Base-by-base conservation (phyloP, 2,113 vertebrate genomes). In the Rhizomys pruinosus region DNA sequence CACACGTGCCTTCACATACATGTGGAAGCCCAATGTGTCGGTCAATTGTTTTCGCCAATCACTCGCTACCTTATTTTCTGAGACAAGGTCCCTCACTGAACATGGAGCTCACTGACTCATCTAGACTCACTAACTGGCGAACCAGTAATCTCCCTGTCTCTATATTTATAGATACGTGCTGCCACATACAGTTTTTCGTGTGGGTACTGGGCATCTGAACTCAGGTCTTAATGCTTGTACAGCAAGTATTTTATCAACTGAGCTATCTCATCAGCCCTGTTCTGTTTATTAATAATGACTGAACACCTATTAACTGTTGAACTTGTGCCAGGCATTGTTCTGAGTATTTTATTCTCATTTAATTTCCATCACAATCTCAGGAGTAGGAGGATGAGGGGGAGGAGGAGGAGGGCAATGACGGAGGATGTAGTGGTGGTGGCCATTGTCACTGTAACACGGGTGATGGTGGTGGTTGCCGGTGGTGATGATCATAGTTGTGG, bases 341-440 rank as follows among this genome's bases (percentile, higher is more conserved):
- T 73, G 52, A 72, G 9, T 61, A 52, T 92, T 86, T 88, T 63
- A 55, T 37, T 52, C 74, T 90, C 85, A 68, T 47, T 94, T 47
- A 86, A n/a, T 90, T 93, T 69, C 90, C 55, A 22, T 12, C 73
- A n/a, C 13, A 78, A 63, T 59, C 29, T 47, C 39, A 77, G 59
- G 23, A 74, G 17, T 52, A 52, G 47, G 47, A 52, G 47, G 47
- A 52, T 6, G 47, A 52, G 11, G 11, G 47, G 47, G 47, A 52
- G 47, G 47, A 52, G 47, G 47, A 52, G 6, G 47, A 52, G 11
- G 47, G 11, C 6, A 11, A 52, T 6, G 47, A 52, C n/a, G 47
- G 11, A 52, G 47, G 47, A 52, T 52, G 47, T 72, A 37, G 37
- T 13, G 71, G 23, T 73, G 71, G 22, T 39, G 34, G 68, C 2